Base-by-base conservation (phyloP, 2,797 vertebrate genomes). In the Stomatorhinus walkeri region DNA sequence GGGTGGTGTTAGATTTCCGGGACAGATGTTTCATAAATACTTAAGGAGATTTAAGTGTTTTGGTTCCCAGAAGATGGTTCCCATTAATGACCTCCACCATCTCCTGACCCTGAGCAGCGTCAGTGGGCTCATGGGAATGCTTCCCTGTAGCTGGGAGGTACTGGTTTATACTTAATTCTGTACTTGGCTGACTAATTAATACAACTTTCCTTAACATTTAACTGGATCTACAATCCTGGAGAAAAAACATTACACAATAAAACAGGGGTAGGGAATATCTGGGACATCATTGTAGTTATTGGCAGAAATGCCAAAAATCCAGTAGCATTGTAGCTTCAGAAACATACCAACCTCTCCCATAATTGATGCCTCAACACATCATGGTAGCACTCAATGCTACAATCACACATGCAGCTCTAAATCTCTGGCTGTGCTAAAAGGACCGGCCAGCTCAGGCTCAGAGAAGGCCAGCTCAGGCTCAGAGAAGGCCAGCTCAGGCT, bases 21-120 rank as follows among this genome's bases (percentile, higher is more conserved):
- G 54, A 87, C 87, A 88, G 52, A 56, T 32, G 52, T 87, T 59
- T 87, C n/a, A 83, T 88, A 68, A 52, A 89, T 89, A 88, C 24
- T 56, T 88, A 72, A 88, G 24, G 48, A n/a, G 48, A 59, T 85
- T 54, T 64, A 68, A 88, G 54, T 72, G 87, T 89, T 72, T 85
- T 48, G 46, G 56, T 88, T 89, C 87, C 54, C 87, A 87, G 56
- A 87, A 61, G 54, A 48, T 4, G n/a, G 28, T 72, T 36, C 3
- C 22, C 40, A 72, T 72, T 76, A 72, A 76, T 43, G 54, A 49
- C 14, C 48, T 32, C 48, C 48, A 32, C 24, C 10, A 19, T 28
- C 64, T 46, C 10, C 22, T 76, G 12, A 46, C 40, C 85, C 87
- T 22, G 51, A 87, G 59, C 59, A 87, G 40, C 87, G 8, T 36